Base-by-base conservation (phyloP, 2,113 vertebrate species). In the Mesocricetus auratus region DNA sequence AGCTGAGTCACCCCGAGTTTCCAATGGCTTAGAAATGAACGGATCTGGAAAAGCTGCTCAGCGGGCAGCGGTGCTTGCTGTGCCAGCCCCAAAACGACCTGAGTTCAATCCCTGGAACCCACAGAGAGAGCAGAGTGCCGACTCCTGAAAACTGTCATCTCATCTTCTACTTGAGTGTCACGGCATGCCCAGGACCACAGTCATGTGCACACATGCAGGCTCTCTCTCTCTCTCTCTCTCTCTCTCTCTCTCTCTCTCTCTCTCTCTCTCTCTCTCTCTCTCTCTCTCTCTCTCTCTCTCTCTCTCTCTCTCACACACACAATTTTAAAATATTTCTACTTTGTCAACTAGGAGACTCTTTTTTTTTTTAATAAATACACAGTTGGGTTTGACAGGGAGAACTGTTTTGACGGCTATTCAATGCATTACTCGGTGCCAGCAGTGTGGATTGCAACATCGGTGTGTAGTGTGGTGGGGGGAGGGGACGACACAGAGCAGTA, bases 331-430 rank as follows among this genome's bases (percentile, higher is more conserved):
- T 78, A 47, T 96, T 94, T 47, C 47, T 16, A 62, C 19, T 92
- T 47, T 81, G 62, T 33, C 58, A 64, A 19, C 12, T 75, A 64
- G 60, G 47, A 60, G 45, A 64, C n/a, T n/a, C 64, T 68, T 85
- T 88, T 86, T 64, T 62, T 33, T 21, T 90, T 50, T 71, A 36
- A 31, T 42, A 91, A 90, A 78, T 26, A 81, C 22, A 91, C 15
- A 74, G 10, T 86, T 83, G 91, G 47, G 66, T 94, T 71, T 89
- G 47, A n/a, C n/a, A n/a, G n/a, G n/a, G n/a, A n/a, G n/a, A n/a
- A n/a, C n/a, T n/a, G 0, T 73, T 85, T 78, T 86, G 91, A 90
- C 71, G 88, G 16, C 36, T 73, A 68, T 26, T 75, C 78, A 95
- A 66, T 13, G 94, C 47, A 8, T 39, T 87, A 31, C 53, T 86